Base-by-base conservation (phyloP, 2,888 invertebrate species). In the Eristalis pertinax region DNA sequence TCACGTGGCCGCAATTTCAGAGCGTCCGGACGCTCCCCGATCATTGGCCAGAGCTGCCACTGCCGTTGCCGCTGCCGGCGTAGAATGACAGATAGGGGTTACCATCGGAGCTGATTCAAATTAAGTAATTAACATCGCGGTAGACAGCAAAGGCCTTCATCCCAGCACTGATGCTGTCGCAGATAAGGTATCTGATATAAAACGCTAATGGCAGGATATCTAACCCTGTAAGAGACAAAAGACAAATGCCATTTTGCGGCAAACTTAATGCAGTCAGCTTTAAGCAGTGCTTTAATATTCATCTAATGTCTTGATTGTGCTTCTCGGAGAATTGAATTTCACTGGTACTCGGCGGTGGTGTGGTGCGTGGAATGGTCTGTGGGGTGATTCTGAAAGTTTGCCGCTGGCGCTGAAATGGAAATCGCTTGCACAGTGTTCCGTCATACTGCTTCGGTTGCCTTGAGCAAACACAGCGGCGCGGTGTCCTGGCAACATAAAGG, bases 1-100 rank as follows among this genome's bases (percentile, higher is more conserved):
- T 91, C 93, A 93, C 93, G 93, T 93, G 93, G 90, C 93, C 89
- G 90, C 92, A 93, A 93, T 93, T 92, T 93, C 38, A 76, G 89
- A 91, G 85, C 91, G 90, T 91, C 90, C 91, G 91, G 64, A 24
- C 69, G 38, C 19, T 50, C 50, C 50, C 50, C 50, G 22, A 50
- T 4, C 50, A 10, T 19, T 15, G 69, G 19, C 13, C 50, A 29
- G 38, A 29, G 38, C 56, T 15, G 32, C 32, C 32, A 5, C 56
- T 11, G 32, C 32, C 32, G 10, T 7, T 5, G 32, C 32, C 32
- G 32, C 32, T 32, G 13, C 22, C n/a, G 29, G 22, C 38, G 26
- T 13, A 8, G 22, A 56, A 67, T 73, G 74, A 80, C 60, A 76
- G 82, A 82, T 76, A 79, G 63, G 77, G 85, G 85, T 79, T 81